Percentiles rank a stretch among this genome's conserved stretches.
Conservation (phyloP, 2,113 vertebrate species). For the Triplophysa tibetana region DNA sequence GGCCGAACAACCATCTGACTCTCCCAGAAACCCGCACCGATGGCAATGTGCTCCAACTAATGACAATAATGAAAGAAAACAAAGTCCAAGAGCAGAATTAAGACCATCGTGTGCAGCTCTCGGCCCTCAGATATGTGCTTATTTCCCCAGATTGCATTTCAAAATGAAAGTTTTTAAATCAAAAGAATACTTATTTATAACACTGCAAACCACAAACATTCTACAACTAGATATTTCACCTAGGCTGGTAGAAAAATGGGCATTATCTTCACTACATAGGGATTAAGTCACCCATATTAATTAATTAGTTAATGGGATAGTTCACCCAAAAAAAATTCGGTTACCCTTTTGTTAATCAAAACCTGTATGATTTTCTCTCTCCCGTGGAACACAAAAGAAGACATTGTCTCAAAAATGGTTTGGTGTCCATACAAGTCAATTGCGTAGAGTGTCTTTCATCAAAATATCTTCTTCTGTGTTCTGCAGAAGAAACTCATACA, state of each 20-base stretch:
- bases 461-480: too few species aligned
- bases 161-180: conserved; percentile 69
- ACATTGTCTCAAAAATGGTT: too few species aligned
- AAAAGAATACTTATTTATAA: conserved; percentile 70
- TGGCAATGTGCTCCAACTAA: conserved; percentile 38
- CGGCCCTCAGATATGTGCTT: conserved; percentile 51
- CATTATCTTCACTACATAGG: background rate
- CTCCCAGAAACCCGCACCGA: conserved; percentile 35
- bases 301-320: too few species aligned
- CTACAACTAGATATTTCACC: conserved; percentile 68
- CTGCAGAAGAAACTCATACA: too few species aligned
- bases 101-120: conserved; percentile 4
- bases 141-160: conserved; percentile 45
- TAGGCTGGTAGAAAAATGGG: conserved; percentile 17
- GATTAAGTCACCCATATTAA: too few species aligned
- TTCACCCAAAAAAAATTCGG: too few species aligned
- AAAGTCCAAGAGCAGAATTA: conserved; percentile 35
- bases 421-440: too few species aligned
- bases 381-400: too few species aligned
- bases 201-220: conserved; percentile 73
- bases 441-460: too few species aligned
- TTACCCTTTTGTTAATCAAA: too few species aligned
- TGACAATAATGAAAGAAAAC: conserved; percentile 22
- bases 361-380: too few species aligned
- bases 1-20: conserved; percentile 15